A percentile compares a stretch with the other conserved stretches of the same genome.
Conservation (phyloP, 2,113 vertebrate genomes). For the Prochilodus magdalenae region DNA sequence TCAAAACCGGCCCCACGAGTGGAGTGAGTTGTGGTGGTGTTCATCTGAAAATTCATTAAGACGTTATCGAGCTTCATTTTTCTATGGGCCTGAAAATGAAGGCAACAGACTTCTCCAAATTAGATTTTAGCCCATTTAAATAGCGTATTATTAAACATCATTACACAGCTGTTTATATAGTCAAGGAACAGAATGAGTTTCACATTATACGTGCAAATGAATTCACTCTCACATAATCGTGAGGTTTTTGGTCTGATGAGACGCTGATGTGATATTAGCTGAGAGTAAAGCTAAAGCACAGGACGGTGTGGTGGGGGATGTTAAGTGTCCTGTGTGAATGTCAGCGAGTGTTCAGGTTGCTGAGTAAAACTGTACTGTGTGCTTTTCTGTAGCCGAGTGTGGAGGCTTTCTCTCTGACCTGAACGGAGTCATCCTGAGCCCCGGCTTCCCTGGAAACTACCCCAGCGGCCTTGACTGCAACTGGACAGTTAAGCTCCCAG, state of each 20-base stretch:
- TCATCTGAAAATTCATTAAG: slow-evolving; percentile 38
- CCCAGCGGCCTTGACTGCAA: slow-evolving; percentile 96
- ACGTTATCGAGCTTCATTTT: slow-evolving; percentile 12
- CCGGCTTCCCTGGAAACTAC: slow-evolving; percentile 97
- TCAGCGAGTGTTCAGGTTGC: no score
- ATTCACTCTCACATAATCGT: background rate
- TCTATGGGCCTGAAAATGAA: slow-evolving; percentile 37
- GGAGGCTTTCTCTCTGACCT: slow-evolving; percentile 91
- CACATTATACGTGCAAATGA: slow-evolving; percentile 25
- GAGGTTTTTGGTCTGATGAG: slow-evolving; percentile 20
- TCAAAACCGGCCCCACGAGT: background rate
- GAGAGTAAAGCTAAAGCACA: background rate
- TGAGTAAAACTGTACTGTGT: slow-evolving; percentile 47
- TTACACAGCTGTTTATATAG: slow-evolving; percentile 31
- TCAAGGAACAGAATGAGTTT: background rate
- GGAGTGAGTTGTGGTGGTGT: background rate
- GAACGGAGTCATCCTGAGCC: slow-evolving; percentile 94
- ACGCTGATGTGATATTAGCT: background rate
- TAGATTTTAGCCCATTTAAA: slow-evolving; percentile 13
- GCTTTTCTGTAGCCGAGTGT: slow-evolving; percentile 87
- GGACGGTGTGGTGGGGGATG: background rate
- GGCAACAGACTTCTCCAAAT: slow-evolving; percentile 8
- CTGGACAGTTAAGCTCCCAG: slow-evolving; percentile 91
- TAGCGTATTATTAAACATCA: slow-evolving; percentile 4
- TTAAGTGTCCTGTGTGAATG: background rate